Percentiles rank a stretch among this genome's conserved stretches.
Evolutionary conservation across 1,140 invertebrate species (phyloP).

Genomic region (Caerostris extrusa): DNA sequence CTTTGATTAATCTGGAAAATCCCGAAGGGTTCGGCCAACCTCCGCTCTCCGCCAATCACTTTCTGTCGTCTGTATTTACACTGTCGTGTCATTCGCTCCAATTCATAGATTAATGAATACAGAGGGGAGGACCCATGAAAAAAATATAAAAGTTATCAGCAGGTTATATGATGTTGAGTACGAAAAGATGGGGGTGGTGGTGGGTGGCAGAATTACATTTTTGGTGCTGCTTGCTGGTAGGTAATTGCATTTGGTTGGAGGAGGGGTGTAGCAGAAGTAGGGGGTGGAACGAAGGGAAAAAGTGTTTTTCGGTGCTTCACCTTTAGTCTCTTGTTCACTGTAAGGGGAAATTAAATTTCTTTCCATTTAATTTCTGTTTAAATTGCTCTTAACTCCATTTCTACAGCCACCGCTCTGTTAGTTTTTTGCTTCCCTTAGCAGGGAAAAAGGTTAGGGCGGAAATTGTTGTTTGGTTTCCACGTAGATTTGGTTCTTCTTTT

Average conservation of each 20-base stretch:
- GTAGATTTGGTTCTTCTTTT: conserved; percentile 22
- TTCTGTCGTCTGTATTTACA: conserved; percentile 56
- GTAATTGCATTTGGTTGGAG: conserved; percentile 66
- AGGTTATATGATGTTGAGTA: conserved; percentile 52
- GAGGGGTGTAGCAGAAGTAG: background rate
- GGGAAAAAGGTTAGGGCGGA: background rate
- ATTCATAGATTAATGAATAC: conserved; percentile 71
- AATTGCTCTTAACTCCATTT: conserved; percentile 75
- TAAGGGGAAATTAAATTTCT: conserved; percentile 73
- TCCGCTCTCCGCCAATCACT: background rate
- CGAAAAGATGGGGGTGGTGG: too few relatives aligned
- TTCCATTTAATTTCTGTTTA: conserved; percentile 76
- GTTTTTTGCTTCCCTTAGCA: background rate
- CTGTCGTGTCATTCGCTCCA: conserved; percentile 53
- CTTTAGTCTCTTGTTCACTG: conserved; percentile 15
- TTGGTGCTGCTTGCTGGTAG: conserved; percentile 1
- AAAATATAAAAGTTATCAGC: conserved; percentile 69
- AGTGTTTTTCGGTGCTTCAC: conserved; percentile 48
- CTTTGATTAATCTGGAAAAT: conserved; percentile 59
- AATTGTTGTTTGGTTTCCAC: conserved; percentile 67
- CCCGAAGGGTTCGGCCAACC: conserved; percentile 5
- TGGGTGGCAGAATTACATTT: conserved; percentile 63
- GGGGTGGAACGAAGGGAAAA: conserved; percentile 19
- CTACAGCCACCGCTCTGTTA: conserved; percentile 10
- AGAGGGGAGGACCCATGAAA: background rate